These are phyloP conservation scores for Taurulus bubalis DNA, from an alignment of 2,113 vertebrate species.

Conservation along the genomic window DNA sequence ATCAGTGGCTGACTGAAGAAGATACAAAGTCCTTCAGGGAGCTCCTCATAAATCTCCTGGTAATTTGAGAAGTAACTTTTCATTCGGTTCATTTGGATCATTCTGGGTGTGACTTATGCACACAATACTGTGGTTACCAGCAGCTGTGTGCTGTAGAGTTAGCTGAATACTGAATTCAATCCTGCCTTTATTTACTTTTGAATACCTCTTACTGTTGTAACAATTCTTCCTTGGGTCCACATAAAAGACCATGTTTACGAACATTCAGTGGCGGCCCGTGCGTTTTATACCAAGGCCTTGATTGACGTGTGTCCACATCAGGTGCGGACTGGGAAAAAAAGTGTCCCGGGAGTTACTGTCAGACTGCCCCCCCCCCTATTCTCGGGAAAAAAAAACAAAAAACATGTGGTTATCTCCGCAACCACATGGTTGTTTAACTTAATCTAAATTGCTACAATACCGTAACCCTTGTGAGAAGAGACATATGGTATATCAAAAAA, in stretches of 20 bases:
- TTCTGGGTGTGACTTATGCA: not conserved
- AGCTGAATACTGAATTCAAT: not conserved
- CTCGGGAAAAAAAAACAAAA: no score
- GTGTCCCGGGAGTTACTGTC: no score
- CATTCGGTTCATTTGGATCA: not conserved
- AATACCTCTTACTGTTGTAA: not conserved
- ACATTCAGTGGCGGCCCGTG: no score
- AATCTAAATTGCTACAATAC: no score
- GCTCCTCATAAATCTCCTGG: constrained; percentile 94
- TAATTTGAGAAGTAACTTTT: constrained; percentile 65
- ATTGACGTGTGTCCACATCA: no score
- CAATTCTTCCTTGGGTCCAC: not conserved
- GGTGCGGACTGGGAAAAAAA: no score
- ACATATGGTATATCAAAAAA: no score
- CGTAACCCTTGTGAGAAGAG: no score
- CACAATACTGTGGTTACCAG: not conserved
- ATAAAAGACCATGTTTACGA: not conserved
- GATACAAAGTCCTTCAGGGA: constrained; percentile 94
- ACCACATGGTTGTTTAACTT: no score
- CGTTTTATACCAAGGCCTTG: no score
- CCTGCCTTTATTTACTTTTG: not conserved
- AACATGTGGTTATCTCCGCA: no score
- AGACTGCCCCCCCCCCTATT: no score
- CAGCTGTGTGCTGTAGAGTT: not conserved
- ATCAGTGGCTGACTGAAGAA: constrained; percentile 93